Evolutionary conservation across 2,113 vertebrate genomes (phyloP), one percentile per base, ranked within the genome.

Genomic region (Hemibagrus wyckioides): DNA sequence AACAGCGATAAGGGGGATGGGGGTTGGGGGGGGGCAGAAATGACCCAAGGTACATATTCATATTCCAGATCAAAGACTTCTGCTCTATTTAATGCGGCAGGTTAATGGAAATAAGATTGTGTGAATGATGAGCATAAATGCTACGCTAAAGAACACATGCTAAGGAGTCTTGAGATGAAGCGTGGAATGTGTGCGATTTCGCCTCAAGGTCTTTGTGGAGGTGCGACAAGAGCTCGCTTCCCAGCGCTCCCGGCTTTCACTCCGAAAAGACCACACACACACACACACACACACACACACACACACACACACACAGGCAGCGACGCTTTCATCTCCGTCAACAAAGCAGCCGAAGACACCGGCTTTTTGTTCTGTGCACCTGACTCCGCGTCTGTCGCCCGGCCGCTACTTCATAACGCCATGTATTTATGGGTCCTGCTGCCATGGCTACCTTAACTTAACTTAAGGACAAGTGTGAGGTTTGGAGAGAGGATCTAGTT

Each of bases 141-240:
- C 36, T 71, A 25, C 19, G n/a, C 67, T 48, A 28, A 28, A 7
- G 56, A 36, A 25, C 25, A 14, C 2, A 2, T 19, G 17, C 71
- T 77, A 65, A 54, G 44, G 25, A 7, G 81, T 48, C 67, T 71
- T 87, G 82, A 75, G 75, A 44, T 73, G 30, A 59, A 77, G 65
- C n/a, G 6, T 83, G 80, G 69, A 83, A 87, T 87, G 86, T 87
- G 86, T 63, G 80, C 44, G n/a, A 52, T 63, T 77, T 48, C 59
- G 44, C 56, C 69, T 54, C 80, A 77, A 77, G 86, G 71, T 52
- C 48, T 87, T 87, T 87, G 80, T 83, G 41, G 77, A 83, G 71
- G 81, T 83, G 80, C 41, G 80, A 65, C 44, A 65, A 83, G 71
- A 83, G 54, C n/a, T 77, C 41, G 69, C 25, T 48, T 77, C 71